Evolutionary conservation across 1,140 invertebrate species (phyloP), one percentile per base, ranked within the genome.

Genomic region (Chironomus tepperi): DNA sequence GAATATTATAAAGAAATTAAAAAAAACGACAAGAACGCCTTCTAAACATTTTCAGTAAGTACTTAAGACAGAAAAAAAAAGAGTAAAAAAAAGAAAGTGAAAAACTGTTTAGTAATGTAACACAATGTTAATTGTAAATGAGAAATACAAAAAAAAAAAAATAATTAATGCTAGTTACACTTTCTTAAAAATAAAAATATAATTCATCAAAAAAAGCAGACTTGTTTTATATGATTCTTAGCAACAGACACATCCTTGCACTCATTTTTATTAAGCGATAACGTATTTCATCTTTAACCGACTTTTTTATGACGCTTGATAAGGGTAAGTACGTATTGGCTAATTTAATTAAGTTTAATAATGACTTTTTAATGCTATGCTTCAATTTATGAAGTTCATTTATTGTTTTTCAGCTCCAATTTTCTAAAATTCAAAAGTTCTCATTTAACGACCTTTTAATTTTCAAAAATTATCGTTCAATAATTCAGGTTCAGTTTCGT

Each of bases 41-140:
- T 57, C 47, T n/a, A 57, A 57, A 57, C n/a, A 34, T 57, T 57
- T 57, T 57, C 47, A 57, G 47, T 57, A 57, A 57, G 47, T 57
- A 57, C 47, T 57, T 57, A 57, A 57, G 47, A 57, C 12, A 57
- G 47, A n/a, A n/a, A 57, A 57, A 47, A 34, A 34, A 5, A 34
- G 43, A 15, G 5, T 2, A 34, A 34, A 34, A 34, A 34, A 34
- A 34, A 34, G 47, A 57, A 57, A 57, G 47, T 57, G 47, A 57
- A 57, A 47, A 34, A 34, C 24, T 2, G 43, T 57, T 12, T 57
- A 57, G 47, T 57, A 57, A 57, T 57, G 47, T 57, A 57, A 57
- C 12, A 57, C n/a, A 34, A 34, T 34, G 24, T 34, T 34, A 34
- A 34, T 34, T 34, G 24, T 34, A 34, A 34, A 34, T 34, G 24